Conservation (phyloP, 2,888 invertebrate species). For the Drosophila hamatofila region DNA sequence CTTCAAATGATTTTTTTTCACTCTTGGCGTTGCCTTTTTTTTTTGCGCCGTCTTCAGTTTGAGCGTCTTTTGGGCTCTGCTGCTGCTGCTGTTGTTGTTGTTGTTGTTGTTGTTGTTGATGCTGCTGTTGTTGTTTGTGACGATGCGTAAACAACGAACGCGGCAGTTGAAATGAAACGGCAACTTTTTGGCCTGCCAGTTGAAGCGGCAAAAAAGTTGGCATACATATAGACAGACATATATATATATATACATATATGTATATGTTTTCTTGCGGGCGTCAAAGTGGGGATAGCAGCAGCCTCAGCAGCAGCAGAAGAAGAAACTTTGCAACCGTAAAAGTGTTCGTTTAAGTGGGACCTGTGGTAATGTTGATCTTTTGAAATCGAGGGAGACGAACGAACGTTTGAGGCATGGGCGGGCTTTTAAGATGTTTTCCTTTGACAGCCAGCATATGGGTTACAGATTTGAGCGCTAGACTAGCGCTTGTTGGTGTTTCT, state of each 20-base stretch:
- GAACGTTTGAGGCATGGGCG: conserved; percentile 13
- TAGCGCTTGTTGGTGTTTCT: not conserved
- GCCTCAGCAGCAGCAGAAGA: not conserved
- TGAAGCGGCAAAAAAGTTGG: conserved; percentile 69
- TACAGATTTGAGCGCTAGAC: not conserved
- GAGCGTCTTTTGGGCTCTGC: conserved; percentile 25
- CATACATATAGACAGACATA: conserved; percentile 21
- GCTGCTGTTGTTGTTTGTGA: conserved; percentile 57
- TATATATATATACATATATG: not conserved
- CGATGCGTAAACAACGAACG: conserved; percentile 76
- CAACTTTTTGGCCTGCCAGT: conserved; percentile 64
- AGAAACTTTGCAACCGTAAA: conserved; percentile 50
- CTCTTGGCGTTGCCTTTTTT: conserved; percentile 40
- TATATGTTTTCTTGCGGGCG: conserved; percentile 37
- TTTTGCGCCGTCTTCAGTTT: conserved; percentile 17
- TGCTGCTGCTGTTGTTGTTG: conserved; percentile 35
- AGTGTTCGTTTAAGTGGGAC: conserved; percentile 49
- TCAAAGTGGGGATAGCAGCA: not conserved
- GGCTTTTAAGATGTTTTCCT: conserved; percentile 10
- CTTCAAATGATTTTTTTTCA: conserved; percentile 73
- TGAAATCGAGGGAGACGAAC: conserved; percentile 17
- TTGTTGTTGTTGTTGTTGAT: conserved; percentile 55
- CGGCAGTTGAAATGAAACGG: conserved; percentile 76
- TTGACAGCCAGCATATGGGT: not conserved
- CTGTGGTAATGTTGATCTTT: conserved; percentile 38